These are phyloP conservation scores for Erythrolamprus reginae DNA, from an alignment of 2,113 vertebrate genomes.

Conservation along the genomic window DNA sequence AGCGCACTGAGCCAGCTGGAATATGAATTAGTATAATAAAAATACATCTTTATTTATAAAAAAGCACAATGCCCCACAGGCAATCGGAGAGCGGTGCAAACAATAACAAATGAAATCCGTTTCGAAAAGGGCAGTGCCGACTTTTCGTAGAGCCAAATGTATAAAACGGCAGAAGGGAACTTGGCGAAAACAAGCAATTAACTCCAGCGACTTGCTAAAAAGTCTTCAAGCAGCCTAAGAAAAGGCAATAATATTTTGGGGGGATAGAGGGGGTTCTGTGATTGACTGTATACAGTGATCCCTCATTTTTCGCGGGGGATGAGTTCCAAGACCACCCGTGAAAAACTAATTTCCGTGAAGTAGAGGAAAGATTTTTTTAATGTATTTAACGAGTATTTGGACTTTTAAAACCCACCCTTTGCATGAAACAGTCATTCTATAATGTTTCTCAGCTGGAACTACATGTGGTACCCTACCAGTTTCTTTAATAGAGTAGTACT, in stretches of 20 bases:
- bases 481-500: too few relatives aligned
- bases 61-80: slow-evolving; percentile 52
- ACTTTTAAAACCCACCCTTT: too few relatives aligned
- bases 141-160: slow-evolving; percentile 39
- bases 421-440: too few relatives aligned
- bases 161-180: slow-evolving; percentile 37
- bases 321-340: too few relatives aligned
- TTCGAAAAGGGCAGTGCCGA: slow-evolving; percentile 56
- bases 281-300: neutral
- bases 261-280: neutral
- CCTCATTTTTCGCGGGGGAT: too few relatives aligned
- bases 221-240: slow-evolving; percentile 8
- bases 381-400: too few relatives aligned
- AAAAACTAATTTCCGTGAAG: too few relatives aligned
- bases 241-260: slow-evolving; percentile 16
- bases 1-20: slow-evolving; percentile 36
- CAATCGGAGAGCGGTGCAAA: slow-evolving; percentile 38
- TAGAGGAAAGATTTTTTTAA: too few relatives aligned
- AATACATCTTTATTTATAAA: slow-evolving; percentile 59
- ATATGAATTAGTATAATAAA: slow-evolving; percentile 55
- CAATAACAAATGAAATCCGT: slow-evolving; percentile 42
- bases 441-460: too few relatives aligned
- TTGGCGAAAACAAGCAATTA: slow-evolving; percentile 59
- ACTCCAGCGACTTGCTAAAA: slow-evolving; percentile 39
- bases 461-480: too few relatives aligned